Base-by-base conservation (phyloP, 2,113 vertebrate genomes). In the Meleagris gallopavo region DNA sequence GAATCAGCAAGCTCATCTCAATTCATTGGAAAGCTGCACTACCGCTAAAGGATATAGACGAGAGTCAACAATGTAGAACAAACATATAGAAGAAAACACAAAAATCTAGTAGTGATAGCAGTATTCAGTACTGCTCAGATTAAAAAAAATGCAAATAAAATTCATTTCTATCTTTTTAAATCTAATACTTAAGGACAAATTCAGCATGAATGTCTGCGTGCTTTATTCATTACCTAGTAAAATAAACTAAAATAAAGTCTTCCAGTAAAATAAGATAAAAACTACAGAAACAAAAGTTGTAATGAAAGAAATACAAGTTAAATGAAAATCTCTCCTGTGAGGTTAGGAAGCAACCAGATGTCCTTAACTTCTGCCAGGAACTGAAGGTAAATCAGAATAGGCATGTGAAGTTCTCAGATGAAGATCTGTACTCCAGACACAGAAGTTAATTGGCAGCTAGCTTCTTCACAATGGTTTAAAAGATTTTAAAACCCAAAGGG, bases 401-500 rank as follows among this genome's bases (percentile, higher is more conserved):
- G 25, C 13, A 7, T 3, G 10, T 67, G 46, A 71, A 22, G 46
- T 57, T 79, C 54, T 76, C 46, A 43, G 2, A 38, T 83, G 50
- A 61, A 79, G 72, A 79, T 36, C 52, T 62, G 72, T 67, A 83
- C 40, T 55, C 41, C 61, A 79, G 40, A 57, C 57, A 71, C 20
- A 73, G 7, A 34, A 83, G 52, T 72, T 84, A 90, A 91, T 57
- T 79, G 81, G 34, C 72, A 89, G 22, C 50, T 57, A 45, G 41
- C 40, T 71, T 36, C 57, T 79, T 66, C 29, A 34, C 57, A 50
- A 86, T 8, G 54, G 15, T 46, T n/a, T 66, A 36, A 71, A 79
- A 83, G 88, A 83, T 86, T 89, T 79, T 79, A 86, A 61, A 41
- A 91, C 45, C 52, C 64, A 67, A 75, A 89, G 41, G 73, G 36